Percentiles rank a stretch among this genome's conserved stretches.
Conservation (phyloP, 2,113 vertebrate genomes). For the Rhineura floridana region DNA sequence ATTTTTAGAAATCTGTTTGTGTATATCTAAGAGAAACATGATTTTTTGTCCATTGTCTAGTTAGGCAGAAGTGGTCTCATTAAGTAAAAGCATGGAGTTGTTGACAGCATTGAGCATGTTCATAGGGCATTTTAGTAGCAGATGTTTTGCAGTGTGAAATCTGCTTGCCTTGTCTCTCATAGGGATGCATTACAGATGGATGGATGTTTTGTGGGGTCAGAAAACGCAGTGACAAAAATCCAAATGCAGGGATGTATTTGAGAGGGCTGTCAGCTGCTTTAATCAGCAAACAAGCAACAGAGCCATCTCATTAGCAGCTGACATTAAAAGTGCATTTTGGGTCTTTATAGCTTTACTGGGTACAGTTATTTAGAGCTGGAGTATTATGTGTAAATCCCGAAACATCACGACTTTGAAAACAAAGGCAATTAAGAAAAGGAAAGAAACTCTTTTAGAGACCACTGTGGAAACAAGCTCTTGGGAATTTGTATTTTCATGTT, state of each 20-base stretch:
- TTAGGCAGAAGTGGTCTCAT: background rate
- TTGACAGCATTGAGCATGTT: background rate
- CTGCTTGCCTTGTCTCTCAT: background rate
- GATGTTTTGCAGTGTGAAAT: background rate
- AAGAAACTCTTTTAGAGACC: background rate
- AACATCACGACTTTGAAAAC: too few relatives aligned
- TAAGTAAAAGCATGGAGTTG: background rate
- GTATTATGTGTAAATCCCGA: background rate
- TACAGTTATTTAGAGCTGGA: background rate
- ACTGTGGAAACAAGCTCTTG: background rate
- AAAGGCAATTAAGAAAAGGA: too few relatives aligned
- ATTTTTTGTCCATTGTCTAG: background rate
- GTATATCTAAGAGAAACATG: background rate
- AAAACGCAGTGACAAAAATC: background rate
- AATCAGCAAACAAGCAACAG: background rate
- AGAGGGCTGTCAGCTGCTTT: background rate
- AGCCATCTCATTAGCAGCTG: background rate
- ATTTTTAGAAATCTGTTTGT: background rate
- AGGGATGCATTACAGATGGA: background rate
- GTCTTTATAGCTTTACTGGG: background rate
- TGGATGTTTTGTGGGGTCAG: background rate
- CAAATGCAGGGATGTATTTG: background rate
- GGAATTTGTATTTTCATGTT: background rate
- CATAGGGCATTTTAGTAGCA: background rate
- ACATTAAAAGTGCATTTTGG: too few relatives aligned